Evolutionary conservation across 30 jellyfish, hydroid and myxozoan species (phyloP), one percentile per base, ranked within the genome.

Genomic region (Hydractinia echinata): DNA sequence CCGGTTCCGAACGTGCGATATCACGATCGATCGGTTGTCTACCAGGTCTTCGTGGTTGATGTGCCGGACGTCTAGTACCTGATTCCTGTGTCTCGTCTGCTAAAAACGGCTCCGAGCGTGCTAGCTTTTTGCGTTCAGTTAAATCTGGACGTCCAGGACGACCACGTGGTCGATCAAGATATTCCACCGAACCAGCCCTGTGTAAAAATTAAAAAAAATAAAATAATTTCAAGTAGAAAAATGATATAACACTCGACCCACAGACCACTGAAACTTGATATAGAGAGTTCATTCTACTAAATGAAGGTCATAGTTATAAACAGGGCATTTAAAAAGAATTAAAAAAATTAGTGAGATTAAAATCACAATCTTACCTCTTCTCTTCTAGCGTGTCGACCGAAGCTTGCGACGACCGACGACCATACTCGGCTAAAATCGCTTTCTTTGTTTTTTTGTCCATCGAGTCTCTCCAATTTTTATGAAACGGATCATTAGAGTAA

Each of bases 1-100:
- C 88, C 60, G 98, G 98, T 82, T 86, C 96, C 10, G 98, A 92
- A 10, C 98, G 85, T 16, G 96, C 96, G 21, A 88, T 89, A 19
- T 82, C 89, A n/a, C 92, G 77, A 67, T 92, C 95, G 7, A 87
- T 76, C 14, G 86, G 95, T 53, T 77, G 19, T 58, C 73, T 84
- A 56, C 96, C 98, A 60, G 98, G 98, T 67, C 97, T 81, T 18
- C 84, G 61, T 0, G 81, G 81, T 1, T 73, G 86, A 15, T 15
- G 54, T 61, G 15, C 80, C 44, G 51, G 73, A 30, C 68, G 73
- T 39, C 67, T 83, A 7, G 54, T 78, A 54, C 71, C 92, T 30
- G 85, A 79, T 14, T 95, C 74, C 60, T 53, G 79, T 18, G 84
- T 71, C 13, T 85, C 89, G 6, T 78, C 90, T 6, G 84, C 84